Base-by-base conservation (phyloP, 1,140 invertebrate genomes). In the Chionoecetes opilio region DNA sequence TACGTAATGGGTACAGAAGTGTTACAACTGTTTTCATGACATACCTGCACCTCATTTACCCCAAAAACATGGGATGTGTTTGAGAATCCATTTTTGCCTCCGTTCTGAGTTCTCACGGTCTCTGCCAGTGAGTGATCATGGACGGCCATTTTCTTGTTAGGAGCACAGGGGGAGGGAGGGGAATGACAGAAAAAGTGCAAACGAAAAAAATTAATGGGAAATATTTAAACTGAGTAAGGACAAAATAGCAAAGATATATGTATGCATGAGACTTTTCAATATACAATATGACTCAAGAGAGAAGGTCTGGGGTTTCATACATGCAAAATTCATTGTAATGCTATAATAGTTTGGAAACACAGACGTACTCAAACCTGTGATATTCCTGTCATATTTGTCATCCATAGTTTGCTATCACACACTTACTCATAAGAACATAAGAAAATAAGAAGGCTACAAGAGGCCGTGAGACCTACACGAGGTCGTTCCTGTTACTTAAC, bases 21-120 rank as follows among this genome's bases (percentile, higher is more conserved):
- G 63, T 75, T 75, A 75, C 63, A 75, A 75, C 63, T 75, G 31
- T 31, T 84, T 41, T 37, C 84, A 37, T 37, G 82, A 95, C 94
- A 92, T 95, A 95, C 94, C 94, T 95, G 94, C 41, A 95, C 94
- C 94, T 95, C 94, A 92, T 91, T 95, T 85, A 95, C 94, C 82
- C 94, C 94, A 63, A 95, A 95, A 84, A 95, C 89, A 86, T 95
- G 94, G 84, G 94, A 95, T 38, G 89, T 32, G 91, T 95, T 95
- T 82, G 94, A 95, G 92, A 92, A 92, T 91, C 94, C 94, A 87
- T 92, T 90, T 88, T 92, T 85, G 63, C 89, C 86, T 85, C 94
- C 94, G 31, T 92, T 95, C 90, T 95, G 37, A 92, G 94, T 86
- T 31, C 21, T 91, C 82, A 37, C 88, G 46, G 90, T 92, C 41